A percentile compares a stretch with the other conserved stretches of the same genome.
Evolutionary conservation across 2,797 vertebrate genomes (phyloP).

Genomic region (Falco biarmicus): DNA sequence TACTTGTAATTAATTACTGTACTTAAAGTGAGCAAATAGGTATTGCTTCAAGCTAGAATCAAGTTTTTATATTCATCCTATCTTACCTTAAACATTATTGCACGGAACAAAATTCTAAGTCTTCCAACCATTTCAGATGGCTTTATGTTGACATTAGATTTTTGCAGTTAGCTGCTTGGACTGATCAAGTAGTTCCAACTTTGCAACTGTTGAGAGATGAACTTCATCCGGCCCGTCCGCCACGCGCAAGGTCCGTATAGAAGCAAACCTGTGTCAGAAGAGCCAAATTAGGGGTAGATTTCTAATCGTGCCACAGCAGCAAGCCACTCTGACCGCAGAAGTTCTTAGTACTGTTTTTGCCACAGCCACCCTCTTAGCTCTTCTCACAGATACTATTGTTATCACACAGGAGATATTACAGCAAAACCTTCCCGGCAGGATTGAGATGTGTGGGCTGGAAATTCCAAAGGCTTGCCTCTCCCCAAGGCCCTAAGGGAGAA

Average conservation of each 20-base stretch:
- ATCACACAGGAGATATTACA: neutral
- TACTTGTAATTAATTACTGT: neutral
- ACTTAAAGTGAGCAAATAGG: neutral
- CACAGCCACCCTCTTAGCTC: neutral
- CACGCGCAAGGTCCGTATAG: constrained; percentile 82
- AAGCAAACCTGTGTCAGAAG: constrained; percentile 79
- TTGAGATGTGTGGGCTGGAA: neutral
- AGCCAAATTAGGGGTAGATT: neutral
- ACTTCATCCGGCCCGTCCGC: constrained; percentile 95
- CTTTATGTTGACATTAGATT: constrained; percentile 71
- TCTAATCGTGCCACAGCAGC: neutral
- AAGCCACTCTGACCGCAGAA: neutral
- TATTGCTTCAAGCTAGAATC: neutral
- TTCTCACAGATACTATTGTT: too few species aligned
- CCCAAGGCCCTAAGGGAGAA: neutral
- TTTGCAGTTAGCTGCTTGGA: constrained; percentile 76
- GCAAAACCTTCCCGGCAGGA: neutral
- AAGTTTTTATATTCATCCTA: neutral
- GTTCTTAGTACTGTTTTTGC: neutral
- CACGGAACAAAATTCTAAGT: neutral
- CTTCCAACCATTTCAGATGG: neutral
- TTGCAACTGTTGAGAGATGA: constrained; percentile 88
- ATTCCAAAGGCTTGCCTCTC: neutral
- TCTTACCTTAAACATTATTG: neutral
- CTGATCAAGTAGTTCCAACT: constrained; percentile 87